Evolutionary conservation across 2,113 vertebrate species (phyloP).

Genomic region (Coptodon rendalli): DNA sequence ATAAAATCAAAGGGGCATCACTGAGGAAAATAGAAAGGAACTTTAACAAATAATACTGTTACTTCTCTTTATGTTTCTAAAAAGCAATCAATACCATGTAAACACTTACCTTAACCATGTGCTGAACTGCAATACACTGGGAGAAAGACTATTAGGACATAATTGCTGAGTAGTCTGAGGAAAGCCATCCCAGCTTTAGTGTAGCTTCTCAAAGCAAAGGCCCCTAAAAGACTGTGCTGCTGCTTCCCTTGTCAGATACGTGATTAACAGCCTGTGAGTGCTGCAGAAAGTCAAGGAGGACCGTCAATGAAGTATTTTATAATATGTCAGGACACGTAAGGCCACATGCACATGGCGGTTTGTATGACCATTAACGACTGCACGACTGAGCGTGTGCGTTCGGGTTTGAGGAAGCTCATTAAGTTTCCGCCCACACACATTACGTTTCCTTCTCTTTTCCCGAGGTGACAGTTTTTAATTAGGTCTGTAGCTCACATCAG

Average conservation of each 20-base stretch:
- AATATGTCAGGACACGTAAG: not conserved
- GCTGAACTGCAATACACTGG: not conserved
- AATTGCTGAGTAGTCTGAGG: not conserved
- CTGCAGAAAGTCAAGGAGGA: not conserved
- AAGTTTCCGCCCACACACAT: conserved; percentile 6
- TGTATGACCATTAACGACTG: not conserved
- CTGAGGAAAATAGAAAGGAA: not conserved
- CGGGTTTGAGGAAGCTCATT: not conserved
- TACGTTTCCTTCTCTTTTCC: not conserved
- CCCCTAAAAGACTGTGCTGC: not conserved
- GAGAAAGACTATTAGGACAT: not conserved
- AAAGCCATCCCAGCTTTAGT: not conserved
- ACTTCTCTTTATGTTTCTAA: not conserved
- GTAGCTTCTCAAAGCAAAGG: not conserved
- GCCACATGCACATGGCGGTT: not conserved
- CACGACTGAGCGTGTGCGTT: not conserved
- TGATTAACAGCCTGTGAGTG: conserved; percentile 39
- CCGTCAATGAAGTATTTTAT: not conserved
- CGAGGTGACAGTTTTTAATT: conserved; percentile 37
- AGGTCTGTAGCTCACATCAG: not conserved
- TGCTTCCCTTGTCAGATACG: not conserved
- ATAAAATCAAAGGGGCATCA: not conserved
- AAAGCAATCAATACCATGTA: not conserved
- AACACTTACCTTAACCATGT: not conserved
- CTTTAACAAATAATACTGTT: not conserved